phyloP scores from a whole-genome alignment of 2,113 vertebrate species.

The Gambusia affinis region DNA sequence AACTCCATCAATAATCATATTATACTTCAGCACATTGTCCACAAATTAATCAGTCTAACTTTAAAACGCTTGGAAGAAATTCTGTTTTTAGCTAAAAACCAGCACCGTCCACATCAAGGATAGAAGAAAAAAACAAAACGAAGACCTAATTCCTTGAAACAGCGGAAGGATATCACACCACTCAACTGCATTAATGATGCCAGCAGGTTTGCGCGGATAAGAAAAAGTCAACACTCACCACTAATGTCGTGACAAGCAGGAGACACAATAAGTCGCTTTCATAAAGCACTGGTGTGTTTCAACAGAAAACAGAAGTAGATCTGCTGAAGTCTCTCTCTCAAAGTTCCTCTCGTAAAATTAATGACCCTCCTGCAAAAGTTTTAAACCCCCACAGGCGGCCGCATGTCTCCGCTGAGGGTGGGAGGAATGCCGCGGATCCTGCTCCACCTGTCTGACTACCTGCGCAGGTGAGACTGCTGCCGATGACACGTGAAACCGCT shows the following conservation, averaged over 20 bases:
- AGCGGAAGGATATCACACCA: neutral
- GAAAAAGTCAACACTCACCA: neutral
- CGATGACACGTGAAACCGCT: conserved; percentile 19
- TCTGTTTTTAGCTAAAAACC: neutral
- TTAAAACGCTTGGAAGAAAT: neutral
- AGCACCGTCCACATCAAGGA: neutral
- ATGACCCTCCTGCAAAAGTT: neutral
- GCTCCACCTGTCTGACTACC: conserved; percentile 55
- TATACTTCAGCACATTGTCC: too few species aligned
- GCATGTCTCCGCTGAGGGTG: neutral
- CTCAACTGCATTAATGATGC: neutral
- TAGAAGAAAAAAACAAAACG: neutral
- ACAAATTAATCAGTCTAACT: neutral
- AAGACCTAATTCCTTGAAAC: neutral
- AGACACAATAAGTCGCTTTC: neutral
- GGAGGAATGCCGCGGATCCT: conserved; percentile 55
- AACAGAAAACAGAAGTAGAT: neutral
- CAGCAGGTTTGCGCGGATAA: neutral
- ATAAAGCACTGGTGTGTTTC: neutral
- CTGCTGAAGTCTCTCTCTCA: too few species aligned
- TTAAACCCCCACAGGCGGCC: neutral
- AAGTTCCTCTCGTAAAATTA: neutral
- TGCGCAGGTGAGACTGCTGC: conserved; percentile 11
- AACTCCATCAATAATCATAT: too few species aligned
- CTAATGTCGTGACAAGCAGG: neutral